Evolutionary conservation across 2,888 invertebrate species (phyloP).

Genomic region (Sinohyriopsis cumingii): DNA sequence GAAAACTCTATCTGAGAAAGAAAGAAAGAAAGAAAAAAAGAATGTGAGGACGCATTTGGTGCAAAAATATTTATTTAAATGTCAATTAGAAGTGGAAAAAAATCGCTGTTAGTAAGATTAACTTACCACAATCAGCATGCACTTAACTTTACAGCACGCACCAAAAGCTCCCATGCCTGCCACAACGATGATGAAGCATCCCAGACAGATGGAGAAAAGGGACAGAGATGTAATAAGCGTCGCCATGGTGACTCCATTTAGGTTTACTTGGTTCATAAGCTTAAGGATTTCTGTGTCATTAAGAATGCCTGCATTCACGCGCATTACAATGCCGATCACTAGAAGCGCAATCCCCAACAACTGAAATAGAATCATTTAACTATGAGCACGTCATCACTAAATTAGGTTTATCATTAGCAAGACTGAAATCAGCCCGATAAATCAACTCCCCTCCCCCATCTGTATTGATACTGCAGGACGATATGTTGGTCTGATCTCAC

Average conservation of each 20-base stretch:
- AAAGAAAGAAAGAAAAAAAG: no score
- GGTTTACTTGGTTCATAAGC: slow-evolving; percentile 26
- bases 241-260: slow-evolving; percentile 10
- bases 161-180: slow-evolving; percentile 32
- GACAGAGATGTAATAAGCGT: slow-evolving; percentile 14
- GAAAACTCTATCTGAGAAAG: no score
- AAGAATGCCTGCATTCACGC: slow-evolving; percentile 21
- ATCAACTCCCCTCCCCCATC: no score
- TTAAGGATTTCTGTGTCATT: slow-evolving; percentile 22
- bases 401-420: no score
- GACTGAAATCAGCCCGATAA: no score
- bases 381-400: no score
- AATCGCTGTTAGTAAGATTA: no score
- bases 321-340: slow-evolving; percentile 35
- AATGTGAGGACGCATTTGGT: no score
- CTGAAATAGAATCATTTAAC: slow-evolving; percentile 14
- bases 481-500: no score
- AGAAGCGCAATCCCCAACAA: slow-evolving; percentile 32
- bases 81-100: no score
- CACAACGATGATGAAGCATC: slow-evolving; percentile 28
- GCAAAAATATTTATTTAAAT: no score
- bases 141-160: slow-evolving; percentile 37
- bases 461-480: no score
- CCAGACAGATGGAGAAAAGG: slow-evolving; percentile 31
- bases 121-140: slow-evolving; percentile 36